phyloP scores from a whole-genome alignment of 2,888 invertebrate species.

The Brachyopa scutellaris region DNA sequence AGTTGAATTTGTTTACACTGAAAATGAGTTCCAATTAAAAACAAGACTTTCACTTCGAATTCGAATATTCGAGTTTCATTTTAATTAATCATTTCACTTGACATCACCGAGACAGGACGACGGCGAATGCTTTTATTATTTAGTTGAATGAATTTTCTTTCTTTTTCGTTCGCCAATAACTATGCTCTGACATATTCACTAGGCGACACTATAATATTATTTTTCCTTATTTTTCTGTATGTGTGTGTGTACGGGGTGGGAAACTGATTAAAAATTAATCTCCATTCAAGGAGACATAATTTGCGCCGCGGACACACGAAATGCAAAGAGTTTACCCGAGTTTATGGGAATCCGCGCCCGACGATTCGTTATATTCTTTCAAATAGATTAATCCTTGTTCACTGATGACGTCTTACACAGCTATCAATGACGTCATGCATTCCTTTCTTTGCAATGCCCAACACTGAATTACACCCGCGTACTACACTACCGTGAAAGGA shows the following conservation, averaged over 20 bases:
- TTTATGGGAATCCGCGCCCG: conserved; percentile 28
- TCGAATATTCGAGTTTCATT: no score
- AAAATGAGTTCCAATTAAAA: conserved; percentile 31
- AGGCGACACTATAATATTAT: not conserved
- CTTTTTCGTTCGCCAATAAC: no score
- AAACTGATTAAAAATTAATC: conserved; percentile 50
- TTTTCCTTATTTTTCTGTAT: not conserved
- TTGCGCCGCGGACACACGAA: conserved; percentile 43
- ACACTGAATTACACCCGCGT: conserved; percentile 44
- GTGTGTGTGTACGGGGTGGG: no score
- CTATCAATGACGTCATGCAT: conserved; percentile 67
- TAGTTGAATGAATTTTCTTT: not conserved
- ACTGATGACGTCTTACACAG: conserved; percentile 51
- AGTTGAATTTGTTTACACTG: conserved; percentile 60
- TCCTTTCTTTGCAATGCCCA: conserved; percentile 3
- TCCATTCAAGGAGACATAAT: not conserved
- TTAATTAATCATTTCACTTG: conserved; percentile 9
- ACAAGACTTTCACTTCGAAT: no score
- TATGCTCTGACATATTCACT: not conserved
- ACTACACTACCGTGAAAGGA: conserved; percentile 7
- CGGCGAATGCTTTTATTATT: conserved; percentile 44
- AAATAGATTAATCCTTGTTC: conserved; percentile 2
- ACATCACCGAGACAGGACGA: conserved; percentile 41
- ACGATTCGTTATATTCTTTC: not conserved
- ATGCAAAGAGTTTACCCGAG: conserved; percentile 14